Percentiles rank a stretch among this genome's conserved stretches.
phyloP scores from a whole-genome alignment of 2,113 vertebrate genomes.

The Pogona vitticeps region DNA sequence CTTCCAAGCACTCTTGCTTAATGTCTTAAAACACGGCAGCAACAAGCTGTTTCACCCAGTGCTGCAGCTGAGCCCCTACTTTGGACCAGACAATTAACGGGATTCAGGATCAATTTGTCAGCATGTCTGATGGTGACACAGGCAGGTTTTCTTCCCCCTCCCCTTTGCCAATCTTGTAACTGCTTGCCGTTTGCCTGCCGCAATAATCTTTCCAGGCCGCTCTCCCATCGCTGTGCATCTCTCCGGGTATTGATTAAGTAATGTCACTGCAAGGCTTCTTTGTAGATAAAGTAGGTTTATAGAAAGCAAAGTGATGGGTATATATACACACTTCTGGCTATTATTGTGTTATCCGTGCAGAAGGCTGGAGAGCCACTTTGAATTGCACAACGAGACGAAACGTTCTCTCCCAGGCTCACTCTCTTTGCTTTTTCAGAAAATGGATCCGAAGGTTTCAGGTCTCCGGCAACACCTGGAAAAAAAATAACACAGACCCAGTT shows the following conservation, averaged over 20 bases:
- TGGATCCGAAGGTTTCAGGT: background rate
- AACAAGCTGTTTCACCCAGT: rapidly evolving
- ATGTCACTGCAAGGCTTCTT: conserved; percentile 38
- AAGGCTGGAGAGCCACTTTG: background rate
- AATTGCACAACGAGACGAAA: background rate
- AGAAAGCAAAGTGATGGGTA: background rate
- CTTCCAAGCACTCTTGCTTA: rapidly evolving
- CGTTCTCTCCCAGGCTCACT: too few relatives aligned
- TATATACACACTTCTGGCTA: background rate
- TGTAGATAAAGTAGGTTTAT: conserved; percentile 27
- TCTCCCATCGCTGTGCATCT: conserved; percentile 28
- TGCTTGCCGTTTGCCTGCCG: conserved; percentile 15
- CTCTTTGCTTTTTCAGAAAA: too few relatives aligned
- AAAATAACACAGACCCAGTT: background rate
- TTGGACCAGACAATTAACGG: conserved; percentile 49
- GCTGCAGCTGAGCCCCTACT: background rate
- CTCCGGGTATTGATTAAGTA: conserved; percentile 39
- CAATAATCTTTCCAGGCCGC: conserved; percentile 30
- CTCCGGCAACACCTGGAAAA: background rate
- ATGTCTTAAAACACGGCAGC: rapidly evolving
- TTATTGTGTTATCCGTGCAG: background rate
- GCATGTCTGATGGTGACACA: conserved; percentile 20
- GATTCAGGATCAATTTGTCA: conserved; percentile 65
- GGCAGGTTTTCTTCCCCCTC: background rate
- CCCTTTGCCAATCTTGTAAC: conserved; percentile 28